phyloP scores from a whole-genome alignment of 1,140 invertebrate genomes.

The Scaptomyza hsui region DNA sequence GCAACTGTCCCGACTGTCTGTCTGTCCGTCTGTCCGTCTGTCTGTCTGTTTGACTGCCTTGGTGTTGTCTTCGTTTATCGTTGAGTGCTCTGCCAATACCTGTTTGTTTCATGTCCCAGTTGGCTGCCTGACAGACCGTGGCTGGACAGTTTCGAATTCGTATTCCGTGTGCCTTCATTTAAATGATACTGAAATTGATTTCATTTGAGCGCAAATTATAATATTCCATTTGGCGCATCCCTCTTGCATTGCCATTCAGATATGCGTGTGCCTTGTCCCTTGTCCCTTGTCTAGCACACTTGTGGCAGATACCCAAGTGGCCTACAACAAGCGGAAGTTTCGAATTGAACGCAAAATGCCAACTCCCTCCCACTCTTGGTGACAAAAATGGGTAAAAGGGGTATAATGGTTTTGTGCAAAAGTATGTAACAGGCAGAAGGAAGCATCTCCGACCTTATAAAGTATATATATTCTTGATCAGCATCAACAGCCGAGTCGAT shows the following conservation, averaged over 20 bases:
- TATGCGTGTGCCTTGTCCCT: neutral
- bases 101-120: constrained; percentile 64
- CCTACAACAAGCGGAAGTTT: constrained; percentile 58
- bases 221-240: constrained; percentile 51
- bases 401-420: no score
- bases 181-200: constrained; percentile 80
- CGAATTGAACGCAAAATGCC: constrained; percentile 67
- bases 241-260: neutral
- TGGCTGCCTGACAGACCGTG: constrained; percentile 49
- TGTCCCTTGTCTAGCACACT: constrained; percentile 16
- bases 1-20: constrained; percentile 54
- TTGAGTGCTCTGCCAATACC: constrained; percentile 56
- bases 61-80: constrained; percentile 10
- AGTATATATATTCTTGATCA: no score
- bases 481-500: no score
- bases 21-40: constrained; percentile 21
- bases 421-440: no score
- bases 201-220: constrained; percentile 77
- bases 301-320: constrained; percentile 43
- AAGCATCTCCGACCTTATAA: no score
- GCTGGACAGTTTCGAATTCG: constrained; percentile 19
- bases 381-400: constrained; percentile 40
- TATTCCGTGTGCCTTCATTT: constrained; percentile 55
- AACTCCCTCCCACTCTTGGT: constrained; percentile 13
- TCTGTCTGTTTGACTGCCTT: constrained; percentile 4